phyloP scores from a whole-genome alignment of 2,113 vertebrate genomes.

The Myotis davidii region DNA sequence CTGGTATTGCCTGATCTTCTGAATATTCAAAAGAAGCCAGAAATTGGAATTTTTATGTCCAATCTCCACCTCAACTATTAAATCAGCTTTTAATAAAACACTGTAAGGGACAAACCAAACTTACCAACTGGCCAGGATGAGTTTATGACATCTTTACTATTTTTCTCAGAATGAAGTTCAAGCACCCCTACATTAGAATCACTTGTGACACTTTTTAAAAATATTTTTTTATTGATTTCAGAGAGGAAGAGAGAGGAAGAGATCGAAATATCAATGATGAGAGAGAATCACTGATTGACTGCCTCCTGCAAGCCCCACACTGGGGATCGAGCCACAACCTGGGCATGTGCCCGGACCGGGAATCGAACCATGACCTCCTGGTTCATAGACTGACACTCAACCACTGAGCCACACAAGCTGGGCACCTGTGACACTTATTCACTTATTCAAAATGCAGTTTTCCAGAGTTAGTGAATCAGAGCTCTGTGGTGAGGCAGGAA shows the following conservation, averaged over 20 bases:
- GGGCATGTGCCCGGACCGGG: too few species aligned
- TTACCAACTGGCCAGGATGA: neutral
- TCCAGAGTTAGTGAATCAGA: neutral
- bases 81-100: constrained; percentile 32
- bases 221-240: too few species aligned
- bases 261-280: too few species aligned
- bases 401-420: too few species aligned
- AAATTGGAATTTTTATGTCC: neutral
- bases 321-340: too few species aligned
- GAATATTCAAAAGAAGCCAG: constrained; percentile 26
- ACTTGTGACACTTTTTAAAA: neutral
- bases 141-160: neutral
- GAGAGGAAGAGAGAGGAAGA: too few species aligned
- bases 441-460: neutral
- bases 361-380: too few species aligned
- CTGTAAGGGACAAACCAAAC: neutral
- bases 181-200: neutral
- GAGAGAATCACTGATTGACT: too few species aligned
- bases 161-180: constrained; percentile 2
- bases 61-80: neutral
- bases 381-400: too few species aligned
- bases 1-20: neutral
- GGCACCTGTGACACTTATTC: neutral
- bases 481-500: neutral
- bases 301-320: too few species aligned